Evolutionary conservation across 2,888 invertebrate species (phyloP).

Genomic region (Eupithecia vulgata): DNA sequence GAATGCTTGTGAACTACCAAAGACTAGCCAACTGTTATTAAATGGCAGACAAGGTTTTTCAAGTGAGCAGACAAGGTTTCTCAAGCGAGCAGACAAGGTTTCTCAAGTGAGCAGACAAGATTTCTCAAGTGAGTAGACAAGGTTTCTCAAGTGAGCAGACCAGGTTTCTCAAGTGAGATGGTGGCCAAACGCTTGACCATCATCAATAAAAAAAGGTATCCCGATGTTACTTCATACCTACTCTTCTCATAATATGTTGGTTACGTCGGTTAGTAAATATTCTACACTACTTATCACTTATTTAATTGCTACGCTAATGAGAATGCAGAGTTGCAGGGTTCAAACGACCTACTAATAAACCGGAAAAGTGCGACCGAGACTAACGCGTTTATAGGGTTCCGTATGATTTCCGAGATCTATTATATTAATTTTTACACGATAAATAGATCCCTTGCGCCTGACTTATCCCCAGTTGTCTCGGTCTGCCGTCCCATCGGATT

Average conservation of each 20-base stretch:
- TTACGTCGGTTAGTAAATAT: not conserved
- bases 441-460: not conserved
- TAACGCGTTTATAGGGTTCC: not conserved
- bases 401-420: not conserved
- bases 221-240: not conserved
- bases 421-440: not conserved
- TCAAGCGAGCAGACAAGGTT: too few relatives aligned
- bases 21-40: constrained; percentile 33
- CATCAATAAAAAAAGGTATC: not conserved
- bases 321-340: not conserved
- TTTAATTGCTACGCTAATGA: not conserved
- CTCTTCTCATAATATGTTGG: not conserved
- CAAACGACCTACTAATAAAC: not conserved
- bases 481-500: too few relatives aligned
- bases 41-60: not conserved
- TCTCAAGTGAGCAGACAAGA: too few relatives aligned
- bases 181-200: too few relatives aligned
- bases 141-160: not conserved
- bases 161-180: too few relatives aligned
- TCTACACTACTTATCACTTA: not conserved
- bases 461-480: too few relatives aligned
- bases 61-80: too few relatives aligned
- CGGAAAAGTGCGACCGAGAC: not conserved
- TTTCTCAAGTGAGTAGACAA: too few relatives aligned
- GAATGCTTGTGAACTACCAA: constrained; percentile 37